phyloP scores from a whole-genome alignment of 64 coral and sea anemone genomes.

The Pocillopora verrucosa region DNA sequence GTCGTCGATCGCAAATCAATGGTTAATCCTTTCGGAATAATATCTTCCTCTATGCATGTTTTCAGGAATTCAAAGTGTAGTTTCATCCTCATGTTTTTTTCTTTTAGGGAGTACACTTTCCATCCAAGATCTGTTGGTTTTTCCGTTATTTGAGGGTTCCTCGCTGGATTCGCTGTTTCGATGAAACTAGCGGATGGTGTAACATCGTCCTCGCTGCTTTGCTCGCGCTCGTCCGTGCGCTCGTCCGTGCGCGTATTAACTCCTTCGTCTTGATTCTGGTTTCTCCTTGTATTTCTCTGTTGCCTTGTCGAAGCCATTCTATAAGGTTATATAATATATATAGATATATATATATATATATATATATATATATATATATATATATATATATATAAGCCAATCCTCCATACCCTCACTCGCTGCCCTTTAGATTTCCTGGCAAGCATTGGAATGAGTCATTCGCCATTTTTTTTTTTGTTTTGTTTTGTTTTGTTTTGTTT shows the following conservation, averaged over 20 bases:
- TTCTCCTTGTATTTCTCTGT: background rate
- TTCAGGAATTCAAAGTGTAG: conserved; percentile 11
- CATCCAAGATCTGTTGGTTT: conserved; percentile 27
- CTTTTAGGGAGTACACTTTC: conserved; percentile 1
- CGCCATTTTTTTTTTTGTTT: too few relatives aligned
- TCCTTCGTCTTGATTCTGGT: background rate
- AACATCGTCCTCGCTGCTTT: conserved; percentile 13
- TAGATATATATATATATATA: too few relatives aligned
- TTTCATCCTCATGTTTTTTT: conserved; percentile 9
- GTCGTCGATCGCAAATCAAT: background rate
- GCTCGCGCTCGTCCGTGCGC: background rate
- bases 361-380: too few relatives aligned
- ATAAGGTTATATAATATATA: too few relatives aligned
- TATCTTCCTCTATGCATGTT: conserved; percentile 1
- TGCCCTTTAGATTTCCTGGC: too few relatives aligned
- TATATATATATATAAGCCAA: too few relatives aligned
- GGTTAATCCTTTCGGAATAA: background rate
- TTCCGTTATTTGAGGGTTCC: conserved; percentile 11
- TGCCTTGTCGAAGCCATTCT: conserved; percentile 3
- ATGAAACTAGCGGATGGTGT: conserved; percentile 22
- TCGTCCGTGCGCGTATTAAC: too few relatives aligned
- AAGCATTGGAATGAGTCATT: too few relatives aligned
- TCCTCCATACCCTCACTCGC: too few relatives aligned
- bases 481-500: too few relatives aligned
- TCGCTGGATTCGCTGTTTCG: conserved; percentile 8